Conservation (phyloP, 2,888 invertebrate species). For the Sympetrum striolatum region DNA sequence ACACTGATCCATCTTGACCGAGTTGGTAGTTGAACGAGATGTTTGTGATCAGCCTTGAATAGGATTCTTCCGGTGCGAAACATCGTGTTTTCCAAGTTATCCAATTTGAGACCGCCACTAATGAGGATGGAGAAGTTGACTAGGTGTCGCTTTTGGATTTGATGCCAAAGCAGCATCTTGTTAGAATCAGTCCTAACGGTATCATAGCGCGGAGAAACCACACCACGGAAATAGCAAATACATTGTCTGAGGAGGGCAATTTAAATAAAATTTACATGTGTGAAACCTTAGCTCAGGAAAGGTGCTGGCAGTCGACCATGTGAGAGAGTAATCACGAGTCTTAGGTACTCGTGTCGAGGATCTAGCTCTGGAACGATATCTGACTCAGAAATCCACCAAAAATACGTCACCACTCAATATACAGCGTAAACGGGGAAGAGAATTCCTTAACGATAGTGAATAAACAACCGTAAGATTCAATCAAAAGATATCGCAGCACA, state of each 20-base stretch:
- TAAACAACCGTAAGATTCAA: no score
- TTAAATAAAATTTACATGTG: background rate
- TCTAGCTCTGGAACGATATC: background rate
- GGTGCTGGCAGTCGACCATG: background rate
- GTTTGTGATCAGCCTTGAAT: background rate
- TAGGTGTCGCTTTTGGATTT: background rate
- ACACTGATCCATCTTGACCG: no score
- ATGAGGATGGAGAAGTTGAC: background rate
- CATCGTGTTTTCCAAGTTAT: background rate
- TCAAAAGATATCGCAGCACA: no score
- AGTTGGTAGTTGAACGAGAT: background rate
- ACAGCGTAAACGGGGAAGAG: no score
- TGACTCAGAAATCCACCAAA: background rate
- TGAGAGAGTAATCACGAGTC: background rate
- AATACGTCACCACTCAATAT: no score
- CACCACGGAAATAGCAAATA: background rate
- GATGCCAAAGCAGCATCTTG: background rate
- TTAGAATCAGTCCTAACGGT: background rate
- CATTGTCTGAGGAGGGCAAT: background rate
- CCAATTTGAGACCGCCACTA: background rate
- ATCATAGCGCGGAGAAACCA: background rate
- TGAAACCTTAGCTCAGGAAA: background rate
- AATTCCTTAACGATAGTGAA: no score
- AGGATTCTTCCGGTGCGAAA: background rate
- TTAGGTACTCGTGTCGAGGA: background rate